A percentile compares a stretch with the other conserved stretches of the same genome.
Evolutionary conservation across 2,888 invertebrate species (phyloP).

Genomic region (Troides aeacus): DNA sequence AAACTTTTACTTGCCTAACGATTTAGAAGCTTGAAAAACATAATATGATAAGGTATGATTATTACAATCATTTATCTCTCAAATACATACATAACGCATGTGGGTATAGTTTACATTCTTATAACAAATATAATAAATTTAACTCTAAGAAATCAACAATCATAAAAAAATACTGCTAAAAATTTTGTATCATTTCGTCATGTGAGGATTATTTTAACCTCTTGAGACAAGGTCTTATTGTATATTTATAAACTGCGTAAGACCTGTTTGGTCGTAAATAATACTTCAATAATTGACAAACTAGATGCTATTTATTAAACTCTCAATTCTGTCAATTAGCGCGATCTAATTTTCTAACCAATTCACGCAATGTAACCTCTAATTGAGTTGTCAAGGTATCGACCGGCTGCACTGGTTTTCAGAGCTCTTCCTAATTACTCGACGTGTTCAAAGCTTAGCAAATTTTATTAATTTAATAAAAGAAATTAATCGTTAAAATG

Average conservation of each 20-base stretch:
- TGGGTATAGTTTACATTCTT: too few relatives aligned
- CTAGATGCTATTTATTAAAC: slow-evolving; percentile 67
- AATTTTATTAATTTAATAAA: background rate
- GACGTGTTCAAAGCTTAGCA: background rate
- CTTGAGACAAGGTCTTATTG: too few relatives aligned
- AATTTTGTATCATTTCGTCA: too few relatives aligned
- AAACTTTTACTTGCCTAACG: slow-evolving; percentile 23
- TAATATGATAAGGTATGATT: background rate
- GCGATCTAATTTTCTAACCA: slow-evolving; percentile 68
- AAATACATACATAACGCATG: too few relatives aligned
- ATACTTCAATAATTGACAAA: slow-evolving; percentile 41
- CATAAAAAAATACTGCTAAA: too few relatives aligned
- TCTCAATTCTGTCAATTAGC: slow-evolving; percentile 65
- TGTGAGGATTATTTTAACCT: too few relatives aligned
- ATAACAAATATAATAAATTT: too few relatives aligned
- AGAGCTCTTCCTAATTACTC: slow-evolving; percentile 1
- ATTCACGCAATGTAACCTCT: slow-evolving; percentile 61
- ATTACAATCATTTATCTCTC: background rate
- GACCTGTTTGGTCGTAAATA: background rate
- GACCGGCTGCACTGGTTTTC: slow-evolving; percentile 31
- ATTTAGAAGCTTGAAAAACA: background rate
- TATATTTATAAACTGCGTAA: background rate
- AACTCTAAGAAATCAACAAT: too few relatives aligned
- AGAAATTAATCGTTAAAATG: background rate
- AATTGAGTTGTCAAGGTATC: slow-evolving; percentile 69